phyloP scores from a whole-genome alignment of 2,797 vertebrate genomes.

The Cuniculus paca region DNA sequence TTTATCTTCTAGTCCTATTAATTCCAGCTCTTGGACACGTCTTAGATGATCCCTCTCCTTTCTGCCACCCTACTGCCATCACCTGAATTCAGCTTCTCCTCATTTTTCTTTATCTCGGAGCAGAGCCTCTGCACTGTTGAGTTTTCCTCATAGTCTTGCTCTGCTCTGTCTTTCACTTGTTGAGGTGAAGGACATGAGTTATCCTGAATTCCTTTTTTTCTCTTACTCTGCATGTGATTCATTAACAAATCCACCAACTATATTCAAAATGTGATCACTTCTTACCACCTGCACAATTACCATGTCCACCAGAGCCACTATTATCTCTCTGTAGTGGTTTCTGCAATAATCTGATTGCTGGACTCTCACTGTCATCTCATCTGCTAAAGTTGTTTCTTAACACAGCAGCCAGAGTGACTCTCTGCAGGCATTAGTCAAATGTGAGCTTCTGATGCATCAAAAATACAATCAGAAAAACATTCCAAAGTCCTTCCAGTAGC shows the following conservation, averaged over 20 bases:
- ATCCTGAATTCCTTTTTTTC: neutral
- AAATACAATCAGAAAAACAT: constrained; percentile 32
- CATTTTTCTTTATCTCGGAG: neutral
- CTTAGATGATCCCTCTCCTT: neutral
- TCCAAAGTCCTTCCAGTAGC: neutral
- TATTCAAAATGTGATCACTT: neutral
- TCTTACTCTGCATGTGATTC: neutral
- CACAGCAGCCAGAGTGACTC: neutral
- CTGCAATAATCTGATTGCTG: neutral
- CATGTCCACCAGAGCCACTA: no score
- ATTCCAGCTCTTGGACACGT: neutral
- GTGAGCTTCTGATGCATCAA: neutral
- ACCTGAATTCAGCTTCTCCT: neutral
- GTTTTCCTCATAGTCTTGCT: neutral
- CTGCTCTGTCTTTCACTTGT: neutral
- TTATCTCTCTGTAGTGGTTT: neutral
- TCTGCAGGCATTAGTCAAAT: neutral
- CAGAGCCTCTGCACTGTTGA: neutral
- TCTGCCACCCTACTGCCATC: neutral
- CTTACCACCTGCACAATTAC: neutral
- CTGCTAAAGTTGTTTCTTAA: neutral
- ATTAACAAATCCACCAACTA: neutral
- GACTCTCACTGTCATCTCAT: neutral
- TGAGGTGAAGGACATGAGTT: neutral
- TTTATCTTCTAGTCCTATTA: neutral